A percentile compares a stretch with the other conserved stretches of the same genome.
phyloP scores from a whole-genome alignment of 2,888 invertebrate species.

The Limnephilus marmoratus region DNA sequence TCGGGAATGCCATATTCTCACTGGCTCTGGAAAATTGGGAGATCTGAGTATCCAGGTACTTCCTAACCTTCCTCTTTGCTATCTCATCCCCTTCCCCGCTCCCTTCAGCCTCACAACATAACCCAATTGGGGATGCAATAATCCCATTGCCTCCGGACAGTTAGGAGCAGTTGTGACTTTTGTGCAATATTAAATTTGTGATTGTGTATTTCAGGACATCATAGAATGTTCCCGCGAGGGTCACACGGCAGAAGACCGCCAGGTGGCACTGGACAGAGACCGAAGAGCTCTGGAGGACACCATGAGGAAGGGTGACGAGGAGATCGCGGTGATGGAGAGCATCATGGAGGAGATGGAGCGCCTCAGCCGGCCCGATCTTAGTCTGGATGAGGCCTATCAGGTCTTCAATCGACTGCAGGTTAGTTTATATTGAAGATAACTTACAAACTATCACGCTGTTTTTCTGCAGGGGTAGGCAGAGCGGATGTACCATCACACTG shows the following conservation, averaged over 20 bases:
- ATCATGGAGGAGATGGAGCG: slow-evolving; percentile 83
- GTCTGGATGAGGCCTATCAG: slow-evolving; percentile 72
- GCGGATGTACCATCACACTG: no score
- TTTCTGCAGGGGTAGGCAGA: no score
- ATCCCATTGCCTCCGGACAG: no score
- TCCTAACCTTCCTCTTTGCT: neutral
- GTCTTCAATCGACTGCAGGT: slow-evolving; percentile 75
- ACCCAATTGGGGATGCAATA: no score
- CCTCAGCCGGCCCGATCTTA: slow-evolving; percentile 73
- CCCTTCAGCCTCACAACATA: no score
- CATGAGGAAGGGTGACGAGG: slow-evolving; percentile 83
- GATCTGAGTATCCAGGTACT: no score
- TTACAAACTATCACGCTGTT: no score
- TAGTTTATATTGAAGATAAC: slow-evolving; percentile 29
- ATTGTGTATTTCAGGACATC: slow-evolving; percentile 81
- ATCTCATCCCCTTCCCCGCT: no score
- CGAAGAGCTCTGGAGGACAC: slow-evolving; percentile 82
- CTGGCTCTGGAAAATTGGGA: no score
- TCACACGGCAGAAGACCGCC: slow-evolving; percentile 86
- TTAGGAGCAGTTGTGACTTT: no score
- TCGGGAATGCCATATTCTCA: no score
- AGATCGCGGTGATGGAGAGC: slow-evolving; percentile 84
- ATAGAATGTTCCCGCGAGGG: slow-evolving; percentile 89
- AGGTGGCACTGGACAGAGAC: slow-evolving; percentile 88
- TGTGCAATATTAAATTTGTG: neutral